Evolutionary conservation across 2,797 vertebrate species (phyloP), one percentile per base, ranked within the genome.

Genomic region (Malurus splendens): DNA sequence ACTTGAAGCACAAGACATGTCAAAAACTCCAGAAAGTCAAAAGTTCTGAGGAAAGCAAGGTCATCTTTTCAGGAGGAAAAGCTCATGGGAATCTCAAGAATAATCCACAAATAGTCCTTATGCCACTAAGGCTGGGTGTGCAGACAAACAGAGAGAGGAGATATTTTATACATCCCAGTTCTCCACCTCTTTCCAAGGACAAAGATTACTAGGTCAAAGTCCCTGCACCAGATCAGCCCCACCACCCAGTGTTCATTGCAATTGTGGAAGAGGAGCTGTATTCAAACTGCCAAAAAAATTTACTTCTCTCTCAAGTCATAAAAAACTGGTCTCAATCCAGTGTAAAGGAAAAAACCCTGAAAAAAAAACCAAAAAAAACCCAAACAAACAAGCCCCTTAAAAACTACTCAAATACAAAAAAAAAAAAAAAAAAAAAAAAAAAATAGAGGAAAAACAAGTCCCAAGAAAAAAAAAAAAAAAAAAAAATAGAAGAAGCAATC

Each of bases 61-160:
- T 16, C 15, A 73, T 9, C 6, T 23, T 55, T 61, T 54, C 36
- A 48, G 41, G 39, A 18, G 24, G 48, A 86, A 84, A 79, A 13
- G 20, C 30, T 44, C 2, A 7, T 7, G 33, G 30, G 23, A 86
- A 88, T 20, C n/a, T 28, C 17, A 56, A 39, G 47, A 67, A 77
- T 2, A 81, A 38, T 36, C 30, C 55, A 79, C 19, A 47, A 56
- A 47, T 12, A 44, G 9, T 44, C 32, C 13, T 78, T n/a, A 54
- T 0, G 0, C 23, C 16, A 28, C 23, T 48, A 52, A 68, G 39
- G 16, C 0, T 76, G 25, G 22, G 70, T 66, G 7, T 27, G 13
- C 28, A 71, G 28, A 50, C 12, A 73, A 38, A 76, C 10, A 62
- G 19, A 42, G 3, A 75, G 3, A 44, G 23, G 14, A 76, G 30